Evolutionary conservation across 2,113 vertebrate genomes (phyloP).

Genomic region (Ginglymostoma cirratum): DNA sequence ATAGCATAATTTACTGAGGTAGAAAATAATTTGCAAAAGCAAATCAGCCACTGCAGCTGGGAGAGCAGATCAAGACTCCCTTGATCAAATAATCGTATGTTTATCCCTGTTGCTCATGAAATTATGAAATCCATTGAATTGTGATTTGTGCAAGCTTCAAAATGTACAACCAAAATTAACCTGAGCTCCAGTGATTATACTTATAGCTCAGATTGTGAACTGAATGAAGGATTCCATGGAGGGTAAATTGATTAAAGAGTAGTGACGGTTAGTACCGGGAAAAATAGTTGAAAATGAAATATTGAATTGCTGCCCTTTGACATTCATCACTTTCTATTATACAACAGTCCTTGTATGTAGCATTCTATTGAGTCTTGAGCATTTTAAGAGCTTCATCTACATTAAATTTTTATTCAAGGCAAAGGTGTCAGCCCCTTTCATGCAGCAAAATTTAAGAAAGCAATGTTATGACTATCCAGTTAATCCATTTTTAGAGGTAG

Average conservation of each 20-base stretch:
- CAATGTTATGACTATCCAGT: background rate
- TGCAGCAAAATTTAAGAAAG: background rate
- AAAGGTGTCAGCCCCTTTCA: background rate
- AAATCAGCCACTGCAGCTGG: background rate
- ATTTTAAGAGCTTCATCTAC: background rate
- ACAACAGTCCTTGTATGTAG: background rate
- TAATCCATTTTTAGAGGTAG: background rate
- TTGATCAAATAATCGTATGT: background rate
- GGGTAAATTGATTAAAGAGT: background rate
- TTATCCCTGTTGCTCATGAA: background rate
- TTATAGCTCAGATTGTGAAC: background rate
- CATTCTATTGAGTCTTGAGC: background rate
- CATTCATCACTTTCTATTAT: background rate
- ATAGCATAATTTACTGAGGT: background rate
- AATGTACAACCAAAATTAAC: background rate
- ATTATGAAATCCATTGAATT: background rate
- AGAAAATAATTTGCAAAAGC: background rate
- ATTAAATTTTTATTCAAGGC: background rate
- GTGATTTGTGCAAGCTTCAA: background rate
- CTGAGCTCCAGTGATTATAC: background rate
- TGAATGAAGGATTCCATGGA: conserved; percentile 2
- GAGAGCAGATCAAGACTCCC: background rate
- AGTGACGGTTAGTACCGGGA: background rate
- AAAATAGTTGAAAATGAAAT: background rate
- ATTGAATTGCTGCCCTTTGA: background rate